A percentile compares a stretch with the other conserved stretches of the same genome.
phyloP scores from a whole-genome alignment of 1,140 invertebrate species.

The Oncopodura yosiiana region DNA sequence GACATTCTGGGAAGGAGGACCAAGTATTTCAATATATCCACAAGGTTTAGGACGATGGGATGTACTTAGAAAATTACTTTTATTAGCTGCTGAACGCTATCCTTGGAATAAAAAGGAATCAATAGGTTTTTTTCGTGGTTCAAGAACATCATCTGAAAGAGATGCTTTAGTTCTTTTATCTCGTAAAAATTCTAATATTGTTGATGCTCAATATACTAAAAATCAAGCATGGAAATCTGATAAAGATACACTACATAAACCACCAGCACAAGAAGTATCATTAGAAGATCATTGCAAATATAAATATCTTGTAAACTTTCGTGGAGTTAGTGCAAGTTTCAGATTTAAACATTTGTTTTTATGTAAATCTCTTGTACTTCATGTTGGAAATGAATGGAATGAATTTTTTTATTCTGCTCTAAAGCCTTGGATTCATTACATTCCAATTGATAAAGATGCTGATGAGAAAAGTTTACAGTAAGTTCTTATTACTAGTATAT shows the following conservation, averaged over 20 bases:
- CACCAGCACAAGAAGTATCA: constrained; percentile 74
- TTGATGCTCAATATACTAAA: constrained; percentile 91
- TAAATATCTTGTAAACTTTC: constrained; percentile 92
- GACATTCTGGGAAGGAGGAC: constrained; percentile 87
- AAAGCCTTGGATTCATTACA: constrained; percentile 92
- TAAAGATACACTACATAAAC: constrained; percentile 72
- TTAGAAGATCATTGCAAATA: constrained; percentile 88
- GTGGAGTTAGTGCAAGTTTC: constrained; percentile 93
- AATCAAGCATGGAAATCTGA: constrained; percentile 98
- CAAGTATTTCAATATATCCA: constrained; percentile 85
- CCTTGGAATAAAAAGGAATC: constrained; percentile 68
- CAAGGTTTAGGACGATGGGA: constrained; percentile 90
- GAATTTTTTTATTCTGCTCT: constrained; percentile 91
- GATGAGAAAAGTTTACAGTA: constrained; percentile 54
- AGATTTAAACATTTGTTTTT: constrained; percentile 92
- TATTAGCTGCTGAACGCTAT: constrained; percentile 51
- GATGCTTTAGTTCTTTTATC: constrained; percentile 83
- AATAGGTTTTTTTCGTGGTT: constrained; percentile 84
- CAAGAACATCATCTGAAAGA: constrained; percentile 78
- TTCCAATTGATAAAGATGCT: constrained; percentile 68
- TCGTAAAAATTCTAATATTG: constrained; percentile 60
- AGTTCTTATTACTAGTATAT: constrained; percentile 14
- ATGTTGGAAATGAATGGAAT: constrained; percentile 87
- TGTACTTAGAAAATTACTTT: constrained; percentile 59
- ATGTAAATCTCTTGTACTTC: constrained; percentile 88